Evolutionary conservation across 2,888 invertebrate genomes (phyloP).

Genomic region (Apamea sordens): DNA sequence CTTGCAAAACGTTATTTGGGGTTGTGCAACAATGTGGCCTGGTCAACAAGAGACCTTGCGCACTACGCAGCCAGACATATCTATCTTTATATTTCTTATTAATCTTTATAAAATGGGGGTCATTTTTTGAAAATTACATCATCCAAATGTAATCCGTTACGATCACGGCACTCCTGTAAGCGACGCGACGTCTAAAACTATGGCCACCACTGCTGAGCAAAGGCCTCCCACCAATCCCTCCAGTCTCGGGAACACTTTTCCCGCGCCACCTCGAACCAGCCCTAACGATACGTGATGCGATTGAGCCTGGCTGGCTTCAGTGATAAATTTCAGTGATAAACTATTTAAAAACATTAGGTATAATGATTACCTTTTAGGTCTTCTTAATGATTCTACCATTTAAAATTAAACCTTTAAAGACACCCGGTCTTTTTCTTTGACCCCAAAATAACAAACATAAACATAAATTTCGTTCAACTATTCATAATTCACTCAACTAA

Average conservation of each 20-base stretch:
- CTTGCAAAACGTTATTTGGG: neutral
- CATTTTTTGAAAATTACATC: constrained; percentile 3
- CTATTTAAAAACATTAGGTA: neutral
- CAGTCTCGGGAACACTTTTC: too few species aligned
- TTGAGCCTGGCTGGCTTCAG: too few species aligned
- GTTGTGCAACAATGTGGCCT: neutral
- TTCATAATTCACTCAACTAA: neutral
- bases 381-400: neutral
- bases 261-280: too few species aligned
- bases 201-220: too few species aligned
- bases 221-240: too few species aligned
- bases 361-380: neutral
- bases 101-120: neutral
- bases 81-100: too few species aligned
- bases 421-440: neutral
- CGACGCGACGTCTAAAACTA: constrained; percentile 3
- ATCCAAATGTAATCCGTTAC: neutral
- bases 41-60: neutral
- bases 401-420: neutral
- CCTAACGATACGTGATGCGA: too few species aligned
- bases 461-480: neutral
- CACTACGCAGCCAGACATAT: neutral
- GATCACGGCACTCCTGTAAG: constrained; percentile 5
- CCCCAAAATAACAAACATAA: neutral
- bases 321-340: too few species aligned